Percentiles rank a stretch among this genome's conserved stretches.
phyloP scores from a whole-genome alignment of 2,888 invertebrate genomes.

The Drosophila dives region DNA sequence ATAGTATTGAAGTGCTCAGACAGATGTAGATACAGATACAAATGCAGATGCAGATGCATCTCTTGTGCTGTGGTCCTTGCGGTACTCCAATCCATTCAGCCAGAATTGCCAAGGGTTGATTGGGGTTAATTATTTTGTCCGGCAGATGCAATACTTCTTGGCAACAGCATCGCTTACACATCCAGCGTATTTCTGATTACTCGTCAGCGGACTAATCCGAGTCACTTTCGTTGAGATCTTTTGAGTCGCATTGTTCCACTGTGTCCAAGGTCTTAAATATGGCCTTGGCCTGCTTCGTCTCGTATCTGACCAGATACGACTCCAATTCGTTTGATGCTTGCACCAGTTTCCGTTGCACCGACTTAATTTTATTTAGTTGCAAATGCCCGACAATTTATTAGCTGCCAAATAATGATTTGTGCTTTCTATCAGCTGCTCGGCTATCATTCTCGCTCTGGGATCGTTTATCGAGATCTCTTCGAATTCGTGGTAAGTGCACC shows the following conservation, averaged over 20 bases:
- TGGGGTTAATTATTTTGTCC: slow-evolving; percentile 10
- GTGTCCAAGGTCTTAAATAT: slow-evolving; percentile 33
- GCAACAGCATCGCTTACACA: slow-evolving; percentile 57
- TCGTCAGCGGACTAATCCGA: slow-evolving; percentile 35
- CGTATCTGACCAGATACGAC: slow-evolving; percentile 29
- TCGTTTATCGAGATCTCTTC: slow-evolving; percentile 1
- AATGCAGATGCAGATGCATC: slow-evolving; percentile 40
- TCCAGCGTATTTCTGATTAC: slow-evolving; percentile 16
- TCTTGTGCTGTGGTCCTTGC: slow-evolving; percentile 20
- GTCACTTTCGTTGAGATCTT: slow-evolving; percentile 29
- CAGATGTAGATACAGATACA: neutral
- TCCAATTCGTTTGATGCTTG: neutral
- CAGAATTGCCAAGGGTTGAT: slow-evolving; percentile 14
- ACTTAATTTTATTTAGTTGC: slow-evolving; percentile 27
- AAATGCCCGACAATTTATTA: slow-evolving; percentile 46
- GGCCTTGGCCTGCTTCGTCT: slow-evolving; percentile 13
- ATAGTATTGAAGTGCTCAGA: slow-evolving; percentile 28
- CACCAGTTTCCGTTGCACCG: slow-evolving; percentile 7
- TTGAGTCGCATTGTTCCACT: slow-evolving; percentile 34
- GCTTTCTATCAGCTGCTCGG: slow-evolving; percentile 57
- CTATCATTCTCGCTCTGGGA: slow-evolving; percentile 11
- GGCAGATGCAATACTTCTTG: slow-evolving; percentile 77
- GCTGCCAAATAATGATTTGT: slow-evolving; percentile 62
- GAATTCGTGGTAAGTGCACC: slow-evolving; percentile 88
- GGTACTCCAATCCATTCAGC: slow-evolving; percentile 8